Base-by-base conservation (phyloP, 2,113 vertebrate genomes). In the Girardinichthys multiradiatus region DNA sequence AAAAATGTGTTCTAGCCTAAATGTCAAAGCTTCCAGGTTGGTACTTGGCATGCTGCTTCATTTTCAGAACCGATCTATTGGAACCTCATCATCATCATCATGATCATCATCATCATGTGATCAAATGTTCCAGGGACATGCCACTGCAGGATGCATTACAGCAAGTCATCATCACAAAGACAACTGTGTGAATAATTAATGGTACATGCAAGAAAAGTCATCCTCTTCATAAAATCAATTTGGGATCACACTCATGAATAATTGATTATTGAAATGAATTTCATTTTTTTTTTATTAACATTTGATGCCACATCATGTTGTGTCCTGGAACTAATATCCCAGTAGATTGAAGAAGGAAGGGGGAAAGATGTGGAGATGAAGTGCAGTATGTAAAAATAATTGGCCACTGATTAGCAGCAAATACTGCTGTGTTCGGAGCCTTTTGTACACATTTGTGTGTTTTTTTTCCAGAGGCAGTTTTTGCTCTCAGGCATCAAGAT, bases 171-270 rank as follows among this genome's bases (percentile, higher is more conserved):
- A 83, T 76, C 79, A 51, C 70, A 70, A 69, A 72, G 72, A 88
- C 67, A 59, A 86, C 77, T 70, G 33, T 65, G 64, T 89, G 77
- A 90, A 91, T 91, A 79, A 87, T 90, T 82, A 74, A 90, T 90
- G n/a, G 35, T 35, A 58, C 74, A 68, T 83, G 77, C 71, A 73
- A 64, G 57, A 72, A 79, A 77, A 48, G 59, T 64, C 63, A 39
- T 61, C 65, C 70, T 79, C 64, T 60, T 85, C 31, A 30, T 79
- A 45, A 67, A 64, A 67, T 83, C 73, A 57, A 59, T 76, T 39
- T 72, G 79, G 72, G 77, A 79, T 89, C 77, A 72, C 64, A 81
- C 64, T 63, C 27, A 42, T 77, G 42, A 84, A 88, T 88, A 59
- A 90, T 90, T 72, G 71, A 87, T 33, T 28, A 60, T 58, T 66